Base-by-base conservation (phyloP, 2,797 vertebrate genomes). In the Spinus olivaceus region DNA sequence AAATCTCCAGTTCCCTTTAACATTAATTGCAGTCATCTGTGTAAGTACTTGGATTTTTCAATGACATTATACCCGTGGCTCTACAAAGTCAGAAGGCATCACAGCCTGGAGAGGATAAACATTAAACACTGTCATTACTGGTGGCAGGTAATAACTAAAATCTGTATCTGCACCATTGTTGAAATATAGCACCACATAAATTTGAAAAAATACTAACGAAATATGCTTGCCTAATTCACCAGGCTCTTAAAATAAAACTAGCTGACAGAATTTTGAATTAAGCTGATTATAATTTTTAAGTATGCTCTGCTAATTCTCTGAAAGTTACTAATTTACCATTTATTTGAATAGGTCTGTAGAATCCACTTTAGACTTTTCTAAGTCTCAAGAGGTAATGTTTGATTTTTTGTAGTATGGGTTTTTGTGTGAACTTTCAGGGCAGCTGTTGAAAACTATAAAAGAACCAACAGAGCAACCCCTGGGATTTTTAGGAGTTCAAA, bases 21-120 rank as follows among this genome's bases (percentile, higher is more conserved):
- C 88, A 77, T 93, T 96, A 96, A 95, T 95, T 95, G 88, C 83
- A 94, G 83, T 93, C 66, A 92, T 96, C 83, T 88, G 30, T 81
- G 64, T 70, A 94, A 95, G 81, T 88, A 91, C 88, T 90, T 81
- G 82, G 66, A 92, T 95, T 95, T 95, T 90, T 91, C 93, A 91
- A 78, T 79, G 92, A 84, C 80, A 92, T 96, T 94, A 85, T 81
- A 76, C 28, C 77, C 59, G 9, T 69, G 71, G 70, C 33, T 94
- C 49, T 66, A 33, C 54, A 59, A 84, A 95, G 90, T 93, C 88
- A 95, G 77, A 92, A 95, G 41, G 37, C 79, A 92, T 82, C 95
- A 91, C 46, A 81, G 78, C 51, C 84, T 47, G 16, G 46, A 88
- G 81, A 93, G 51, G 53, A 67, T 95, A 92, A 96, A 86, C 66